A percentile compares a stretch with the other conserved stretches of the same genome.
These are phyloP conservation scores for Coptodon rendalli DNA, from an alignment of 2,113 vertebrate species.

Conservation along the genomic window DNA sequence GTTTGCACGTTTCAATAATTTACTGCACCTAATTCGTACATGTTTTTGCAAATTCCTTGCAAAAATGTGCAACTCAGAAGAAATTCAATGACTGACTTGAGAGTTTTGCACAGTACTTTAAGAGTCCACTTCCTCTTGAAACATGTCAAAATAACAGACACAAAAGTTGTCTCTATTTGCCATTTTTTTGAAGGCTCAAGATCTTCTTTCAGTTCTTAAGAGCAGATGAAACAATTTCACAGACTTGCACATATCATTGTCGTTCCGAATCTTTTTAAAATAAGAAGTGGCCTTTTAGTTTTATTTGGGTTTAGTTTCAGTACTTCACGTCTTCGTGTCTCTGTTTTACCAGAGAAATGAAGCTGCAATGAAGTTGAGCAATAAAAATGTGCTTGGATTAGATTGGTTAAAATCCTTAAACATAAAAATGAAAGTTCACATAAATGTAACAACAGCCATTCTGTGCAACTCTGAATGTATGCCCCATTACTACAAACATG, in stretches of 20 bases:
- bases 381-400: not conserved
- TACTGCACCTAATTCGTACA: not conserved
- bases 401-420: not conserved
- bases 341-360: not conserved
- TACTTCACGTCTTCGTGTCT: not conserved
- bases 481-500: not conserved
- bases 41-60: not conserved
- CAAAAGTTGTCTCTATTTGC: not conserved
- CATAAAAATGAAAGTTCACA: not conserved
- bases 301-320: not conserved
- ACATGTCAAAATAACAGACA: not conserved
- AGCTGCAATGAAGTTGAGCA: not conserved
- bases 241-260: not conserved
- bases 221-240: not conserved
- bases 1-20: not conserved
- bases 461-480: not conserved
- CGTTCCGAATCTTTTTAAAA: not conserved
- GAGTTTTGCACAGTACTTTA: not conserved
- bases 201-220: not conserved
- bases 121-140: not conserved
- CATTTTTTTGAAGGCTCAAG: not conserved
- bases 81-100: not conserved
- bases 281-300: not conserved
- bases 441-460: not conserved
- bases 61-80: not conserved